Conservation (phyloP, 2,888 invertebrate genomes). For the Zhuqinia jingwanae region DNA sequence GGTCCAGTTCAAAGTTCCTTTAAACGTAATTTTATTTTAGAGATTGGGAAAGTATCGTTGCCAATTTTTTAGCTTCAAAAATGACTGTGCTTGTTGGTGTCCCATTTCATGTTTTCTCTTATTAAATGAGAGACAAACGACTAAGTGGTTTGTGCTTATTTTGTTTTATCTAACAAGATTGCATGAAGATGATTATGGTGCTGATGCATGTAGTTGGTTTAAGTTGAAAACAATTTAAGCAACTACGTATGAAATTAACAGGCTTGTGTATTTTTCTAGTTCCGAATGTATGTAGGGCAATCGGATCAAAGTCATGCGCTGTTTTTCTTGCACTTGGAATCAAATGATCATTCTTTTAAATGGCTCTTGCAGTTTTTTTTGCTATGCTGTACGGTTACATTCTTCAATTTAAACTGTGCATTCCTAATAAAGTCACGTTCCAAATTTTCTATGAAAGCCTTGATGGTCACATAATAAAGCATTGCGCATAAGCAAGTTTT, state of each 20-base stretch:
- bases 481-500: too few relatives aligned
- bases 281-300: constrained; percentile 54
- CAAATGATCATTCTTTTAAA: constrained; percentile 35
- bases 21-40: background rate
- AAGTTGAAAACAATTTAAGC: background rate
- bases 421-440: background rate
- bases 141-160: background rate
- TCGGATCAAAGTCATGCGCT: constrained; percentile 50
- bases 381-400: constrained; percentile 3
- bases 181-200: background rate
- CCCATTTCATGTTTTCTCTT: constrained; percentile 39
- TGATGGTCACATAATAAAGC: background rate
- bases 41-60: constrained; percentile 5
- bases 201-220: background rate
- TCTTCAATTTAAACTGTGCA: constrained; percentile 7
- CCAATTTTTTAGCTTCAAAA: constrained; percentile 33
- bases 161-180: background rate
- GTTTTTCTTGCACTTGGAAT: constrained; percentile 60
- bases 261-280: constrained; percentile 30
- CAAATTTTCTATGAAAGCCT: background rate
- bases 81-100: background rate
- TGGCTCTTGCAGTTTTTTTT: background rate
- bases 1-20: background rate
- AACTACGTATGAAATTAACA: background rate
- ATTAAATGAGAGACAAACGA: constrained; percentile 18